Evolutionary conservation across 2,888 invertebrate genomes (phyloP).

Genomic region (Melanchra persicariae): DNA sequence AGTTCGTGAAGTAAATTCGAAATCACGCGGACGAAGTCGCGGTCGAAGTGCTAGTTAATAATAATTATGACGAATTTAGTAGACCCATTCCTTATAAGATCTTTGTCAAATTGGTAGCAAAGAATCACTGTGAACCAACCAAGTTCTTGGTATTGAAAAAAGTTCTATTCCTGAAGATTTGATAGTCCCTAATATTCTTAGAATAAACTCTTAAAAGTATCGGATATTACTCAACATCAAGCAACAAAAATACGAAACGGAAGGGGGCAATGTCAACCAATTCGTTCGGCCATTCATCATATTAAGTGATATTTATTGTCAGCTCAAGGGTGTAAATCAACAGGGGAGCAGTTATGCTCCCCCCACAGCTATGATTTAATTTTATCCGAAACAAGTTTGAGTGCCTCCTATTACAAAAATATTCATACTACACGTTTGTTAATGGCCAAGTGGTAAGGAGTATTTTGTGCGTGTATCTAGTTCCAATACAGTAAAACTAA

Average conservation of each 20-base stretch:
- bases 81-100: neutral
- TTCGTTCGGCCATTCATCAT: constrained; percentile 75
- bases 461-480: neutral
- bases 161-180: neutral
- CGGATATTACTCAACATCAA: constrained; percentile 48
- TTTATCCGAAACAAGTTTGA: constrained; percentile 34
- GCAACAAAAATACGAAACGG: constrained; percentile 69
- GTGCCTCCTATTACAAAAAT: constrained; percentile 22
- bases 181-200: constrained; percentile 15
- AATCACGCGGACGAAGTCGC: too few relatives aligned
- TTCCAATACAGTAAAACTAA: neutral
- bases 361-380: constrained; percentile 47
- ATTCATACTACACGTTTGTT: constrained; percentile 9
- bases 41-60: too few relatives aligned
- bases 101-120: neutral
- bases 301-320: constrained; percentile 80
- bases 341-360: constrained; percentile 37
- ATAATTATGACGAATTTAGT: too few relatives aligned
- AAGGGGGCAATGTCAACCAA: constrained; percentile 75
- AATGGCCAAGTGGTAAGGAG: constrained; percentile 3
- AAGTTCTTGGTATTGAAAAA: constrained; percentile 1
- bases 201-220: constrained; percentile 25
- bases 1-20: too few relatives aligned
- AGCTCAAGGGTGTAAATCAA: constrained; percentile 59
- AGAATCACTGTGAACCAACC: neutral